These are phyloP conservation scores for Mionectes macconnelli DNA, from an alignment of 2,113 vertebrate species.

Conservation along the genomic window DNA sequence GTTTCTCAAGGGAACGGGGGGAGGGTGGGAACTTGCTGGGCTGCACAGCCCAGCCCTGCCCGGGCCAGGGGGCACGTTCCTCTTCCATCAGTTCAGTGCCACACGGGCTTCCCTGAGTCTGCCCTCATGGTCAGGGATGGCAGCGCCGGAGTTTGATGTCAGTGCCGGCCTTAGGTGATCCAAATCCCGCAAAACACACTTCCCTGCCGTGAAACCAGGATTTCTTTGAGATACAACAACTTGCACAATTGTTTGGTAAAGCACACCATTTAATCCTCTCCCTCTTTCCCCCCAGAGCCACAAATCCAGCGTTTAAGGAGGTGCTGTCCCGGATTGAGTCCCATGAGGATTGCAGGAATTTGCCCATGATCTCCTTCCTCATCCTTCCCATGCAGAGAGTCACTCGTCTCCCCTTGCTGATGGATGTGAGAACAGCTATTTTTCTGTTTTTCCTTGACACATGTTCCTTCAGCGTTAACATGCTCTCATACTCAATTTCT, in stretches of 20 bases:
- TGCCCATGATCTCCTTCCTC: constrained; percentile 98
- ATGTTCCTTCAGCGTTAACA: background rate
- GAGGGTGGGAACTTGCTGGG: background rate
- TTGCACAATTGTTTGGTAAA: background rate
- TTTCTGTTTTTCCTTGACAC: background rate
- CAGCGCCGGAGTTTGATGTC: background rate
- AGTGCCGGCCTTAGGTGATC: background rate
- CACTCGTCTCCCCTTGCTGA: constrained; percentile 91
- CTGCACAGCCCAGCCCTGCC: background rate
- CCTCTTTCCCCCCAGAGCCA: constrained; percentile 70
- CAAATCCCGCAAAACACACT: background rate
- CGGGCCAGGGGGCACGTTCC: fast-evolving
- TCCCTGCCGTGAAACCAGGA: background rate
- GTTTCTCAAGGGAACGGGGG: background rate
- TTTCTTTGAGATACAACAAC: background rate
- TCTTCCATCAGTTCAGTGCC: fast-evolving
- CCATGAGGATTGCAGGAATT: constrained; percentile 89
- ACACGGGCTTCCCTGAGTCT: background rate
- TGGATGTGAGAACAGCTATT: constrained; percentile 86
- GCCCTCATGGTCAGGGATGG: background rate
- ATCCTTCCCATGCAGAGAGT: constrained; percentile 99
- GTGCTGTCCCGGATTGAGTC: constrained; percentile 85
- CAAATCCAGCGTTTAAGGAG: constrained; percentile 89
- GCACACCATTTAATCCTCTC: fast-evolving
- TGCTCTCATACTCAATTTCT: fast-evolving